Conservation (phyloP, 2,888 invertebrate species). For the Sphecodes monilicornis region DNA sequence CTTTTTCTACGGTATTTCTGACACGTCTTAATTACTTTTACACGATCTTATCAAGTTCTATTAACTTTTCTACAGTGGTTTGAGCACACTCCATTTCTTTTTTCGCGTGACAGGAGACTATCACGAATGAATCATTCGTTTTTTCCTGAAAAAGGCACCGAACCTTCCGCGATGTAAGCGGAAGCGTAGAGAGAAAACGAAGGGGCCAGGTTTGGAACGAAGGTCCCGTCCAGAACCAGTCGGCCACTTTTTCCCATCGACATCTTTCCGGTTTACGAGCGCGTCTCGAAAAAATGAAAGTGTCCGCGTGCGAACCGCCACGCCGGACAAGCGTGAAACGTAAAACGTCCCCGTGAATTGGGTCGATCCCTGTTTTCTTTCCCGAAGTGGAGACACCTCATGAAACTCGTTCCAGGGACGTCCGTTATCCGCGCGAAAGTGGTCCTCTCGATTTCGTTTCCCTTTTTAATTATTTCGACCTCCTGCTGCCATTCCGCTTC, state of each 20-base stretch:
- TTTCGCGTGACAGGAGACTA: not conserved
- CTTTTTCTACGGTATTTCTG: no score
- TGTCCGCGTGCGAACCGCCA: constrained; percentile 51
- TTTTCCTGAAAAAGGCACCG: not conserved
- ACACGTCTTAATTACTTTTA: not conserved
- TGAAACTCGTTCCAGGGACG: constrained; percentile 50
- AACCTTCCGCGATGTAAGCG: not conserved
- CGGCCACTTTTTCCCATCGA: constrained; percentile 1
- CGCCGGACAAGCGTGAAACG: constrained; percentile 42
- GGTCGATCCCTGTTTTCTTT: constrained; percentile 56
- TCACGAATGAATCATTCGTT: not conserved
- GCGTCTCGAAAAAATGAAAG: constrained; percentile 72
- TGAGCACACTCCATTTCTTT: not conserved
- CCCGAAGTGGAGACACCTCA: constrained; percentile 32
- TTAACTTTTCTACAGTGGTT: not conserved
- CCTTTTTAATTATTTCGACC: constrained; percentile 24
- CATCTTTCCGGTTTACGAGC: constrained; percentile 40
- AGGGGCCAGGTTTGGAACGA: not conserved
- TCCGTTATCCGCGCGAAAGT: constrained; percentile 51
- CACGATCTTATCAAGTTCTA: not conserved
- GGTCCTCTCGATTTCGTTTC: constrained; percentile 48
- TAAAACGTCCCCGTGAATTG: constrained; percentile 57
- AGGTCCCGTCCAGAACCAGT: not conserved
- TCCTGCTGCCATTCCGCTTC: constrained; percentile 3
- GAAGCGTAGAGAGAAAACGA: not conserved